Evolutionary conservation across 2,797 vertebrate genomes (phyloP).

Genomic region (Neoniphon sammara): DNA sequence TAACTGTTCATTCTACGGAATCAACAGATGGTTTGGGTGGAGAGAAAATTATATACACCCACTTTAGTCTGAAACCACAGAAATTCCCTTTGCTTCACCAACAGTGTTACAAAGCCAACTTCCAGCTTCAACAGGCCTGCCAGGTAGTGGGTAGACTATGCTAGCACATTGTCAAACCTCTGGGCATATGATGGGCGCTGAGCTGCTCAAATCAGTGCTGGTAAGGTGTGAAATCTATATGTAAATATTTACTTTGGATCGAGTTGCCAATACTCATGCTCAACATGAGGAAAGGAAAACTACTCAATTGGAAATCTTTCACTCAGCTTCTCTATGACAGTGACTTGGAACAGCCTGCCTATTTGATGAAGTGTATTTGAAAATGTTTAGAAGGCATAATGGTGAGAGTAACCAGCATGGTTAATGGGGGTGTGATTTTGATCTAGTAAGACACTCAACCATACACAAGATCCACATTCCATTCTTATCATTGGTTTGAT

Average conservation of each 20-base stretch:
- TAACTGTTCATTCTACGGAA: conserved; percentile 51
- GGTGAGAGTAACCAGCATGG: conserved; percentile 44
- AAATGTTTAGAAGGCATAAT: conserved; percentile 47
- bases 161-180: conserved; percentile 21
- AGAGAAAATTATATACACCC: conserved; percentile 76
- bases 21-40: conserved; percentile 77
- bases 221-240: conserved; percentile 12
- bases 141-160: conserved; percentile 55
- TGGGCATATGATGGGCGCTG: conserved; percentile 43
- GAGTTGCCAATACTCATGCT: conserved; percentile 8
- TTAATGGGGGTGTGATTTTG: conserved; percentile 44
- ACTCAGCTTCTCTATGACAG: conserved; percentile 26
- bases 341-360: conserved; percentile 52
- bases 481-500: conserved; percentile 60
- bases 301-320: conserved; percentile 35
- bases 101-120: conserved; percentile 49
- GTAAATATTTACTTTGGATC: conserved; percentile 32
- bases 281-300: conserved; percentile 17
- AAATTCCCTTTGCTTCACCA: conserved; percentile 69
- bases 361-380: conserved; percentile 38
- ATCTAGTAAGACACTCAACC: conserved; percentile 56
- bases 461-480: conserved; percentile 59
- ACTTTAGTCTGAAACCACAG: conserved; percentile 78
- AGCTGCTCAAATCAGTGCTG: conserved; percentile 29
- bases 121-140: conserved; percentile 46